phyloP scores from a whole-genome alignment of 2,888 invertebrate species.

The Metacarcinus magister region DNA sequence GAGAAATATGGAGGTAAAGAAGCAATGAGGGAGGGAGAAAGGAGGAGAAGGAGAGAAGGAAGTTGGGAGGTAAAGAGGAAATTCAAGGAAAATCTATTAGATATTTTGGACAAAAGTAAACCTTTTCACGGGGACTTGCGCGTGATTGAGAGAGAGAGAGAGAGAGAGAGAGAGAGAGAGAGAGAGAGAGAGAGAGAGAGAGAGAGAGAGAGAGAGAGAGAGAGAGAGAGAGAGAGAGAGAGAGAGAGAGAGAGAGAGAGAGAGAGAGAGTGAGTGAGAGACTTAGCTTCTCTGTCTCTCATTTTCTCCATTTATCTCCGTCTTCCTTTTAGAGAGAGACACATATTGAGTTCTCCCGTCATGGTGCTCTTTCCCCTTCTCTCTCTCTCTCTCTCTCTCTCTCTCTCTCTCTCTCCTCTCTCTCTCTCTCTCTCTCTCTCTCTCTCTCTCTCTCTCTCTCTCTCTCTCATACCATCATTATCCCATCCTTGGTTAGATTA shows the following conservation, averaged over 20 bases:
- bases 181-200: slow-evolving; percentile 57
- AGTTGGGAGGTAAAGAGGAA: neutral
- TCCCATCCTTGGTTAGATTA: neutral
- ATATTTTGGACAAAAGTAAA: neutral
- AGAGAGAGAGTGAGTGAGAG: neutral
- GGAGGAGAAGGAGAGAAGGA: neutral
- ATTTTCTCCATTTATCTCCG: neutral
- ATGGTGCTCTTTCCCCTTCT: neutral
- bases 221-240: neutral
- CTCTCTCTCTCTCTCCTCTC: slow-evolving; percentile 27
- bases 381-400: slow-evolving; percentile 19
- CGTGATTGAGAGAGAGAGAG: neutral
- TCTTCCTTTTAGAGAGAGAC: slow-evolving; percentile 18
- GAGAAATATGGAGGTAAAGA: neutral
- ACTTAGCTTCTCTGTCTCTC: neutral
- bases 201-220: slow-evolving; percentile 32
- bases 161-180: slow-evolving; percentile 52
- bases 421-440: slow-evolving; percentile 42
- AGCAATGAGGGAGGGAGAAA: neutral
- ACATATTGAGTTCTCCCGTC: slow-evolving; percentile 18
- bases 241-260: neutral
- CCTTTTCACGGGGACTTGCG: neutral
- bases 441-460: slow-evolving; percentile 5
- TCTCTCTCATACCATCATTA: neutral
- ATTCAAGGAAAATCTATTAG: neutral